These are phyloP conservation scores for Byasa hedistus DNA, from an alignment of 2,888 invertebrate species.

Conservation along the genomic window DNA sequence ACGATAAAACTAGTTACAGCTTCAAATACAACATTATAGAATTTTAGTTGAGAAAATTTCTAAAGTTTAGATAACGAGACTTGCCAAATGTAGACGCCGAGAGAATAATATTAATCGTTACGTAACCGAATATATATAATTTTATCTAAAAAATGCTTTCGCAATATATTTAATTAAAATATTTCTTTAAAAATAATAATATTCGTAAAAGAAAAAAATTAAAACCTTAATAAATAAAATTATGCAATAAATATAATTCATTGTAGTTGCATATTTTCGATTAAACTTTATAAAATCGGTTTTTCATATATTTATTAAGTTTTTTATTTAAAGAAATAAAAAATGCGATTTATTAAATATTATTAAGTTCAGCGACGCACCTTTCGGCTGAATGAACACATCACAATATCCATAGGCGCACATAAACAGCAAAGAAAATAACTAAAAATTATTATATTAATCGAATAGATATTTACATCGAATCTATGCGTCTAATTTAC, in stretches of 20 bases:
- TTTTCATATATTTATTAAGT: background rate
- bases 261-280: too few relatives aligned
- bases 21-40: constrained; percentile 67
- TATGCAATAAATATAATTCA: too few relatives aligned
- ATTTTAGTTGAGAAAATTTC: constrained; percentile 74
- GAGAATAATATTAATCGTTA: background rate
- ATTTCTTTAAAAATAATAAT: too few relatives aligned
- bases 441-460: constrained; percentile 61
- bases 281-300: background rate
- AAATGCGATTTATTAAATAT: too few relatives aligned
- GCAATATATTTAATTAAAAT: too few relatives aligned
- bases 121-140: too few relatives aligned
- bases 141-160: too few relatives aligned
- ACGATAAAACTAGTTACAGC: constrained; percentile 72
- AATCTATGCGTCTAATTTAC: constrained; percentile 67
- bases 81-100: constrained; percentile 37
- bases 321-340: background rate
- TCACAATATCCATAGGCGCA: constrained; percentile 62
- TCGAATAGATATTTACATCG: constrained; percentile 63
- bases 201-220: too few relatives aligned
- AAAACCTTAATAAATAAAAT: too few relatives aligned
- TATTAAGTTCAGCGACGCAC: constrained; percentile 38
- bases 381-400: constrained; percentile 48
- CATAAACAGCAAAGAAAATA: constrained; percentile 65
- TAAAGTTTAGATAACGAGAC: constrained; percentile 56